Percentiles rank a stretch among this genome's conserved stretches.
Evolutionary conservation across 2,113 vertebrate species (phyloP).

Genomic region (Grus americana): DNA sequence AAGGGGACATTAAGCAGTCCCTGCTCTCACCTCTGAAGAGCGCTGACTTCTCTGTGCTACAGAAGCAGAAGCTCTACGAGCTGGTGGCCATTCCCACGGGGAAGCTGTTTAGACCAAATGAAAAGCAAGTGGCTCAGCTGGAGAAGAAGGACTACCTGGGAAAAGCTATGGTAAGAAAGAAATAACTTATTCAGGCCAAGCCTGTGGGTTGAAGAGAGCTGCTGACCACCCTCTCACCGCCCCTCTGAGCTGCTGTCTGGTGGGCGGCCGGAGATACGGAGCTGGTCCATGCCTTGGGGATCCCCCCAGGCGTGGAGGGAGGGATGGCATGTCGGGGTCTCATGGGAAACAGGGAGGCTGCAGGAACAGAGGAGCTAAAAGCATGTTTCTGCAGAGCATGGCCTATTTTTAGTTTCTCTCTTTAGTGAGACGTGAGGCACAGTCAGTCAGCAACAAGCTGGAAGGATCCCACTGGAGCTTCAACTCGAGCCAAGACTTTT

Average conservation of each 20-base stretch:
- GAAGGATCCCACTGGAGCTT: not conserved
- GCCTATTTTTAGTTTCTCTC: not conserved
- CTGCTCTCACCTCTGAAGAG: not conserved
- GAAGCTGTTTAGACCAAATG: slow-evolving; percentile 89
- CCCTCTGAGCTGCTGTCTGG: not conserved
- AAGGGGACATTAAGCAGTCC: not conserved
- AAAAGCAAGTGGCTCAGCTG: slow-evolving; percentile 92
- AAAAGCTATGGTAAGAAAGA: slow-evolving; percentile 86
- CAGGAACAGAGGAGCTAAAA: not conserved
- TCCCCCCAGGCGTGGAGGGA: not conserved
- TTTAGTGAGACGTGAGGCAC: not conserved
- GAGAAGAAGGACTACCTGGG: slow-evolving; percentile 97
- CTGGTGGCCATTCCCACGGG: slow-evolving; percentile 79
- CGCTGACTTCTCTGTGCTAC: not conserved
- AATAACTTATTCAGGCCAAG: not conserved
- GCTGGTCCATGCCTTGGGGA: not conserved
- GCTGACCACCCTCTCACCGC: not conserved
- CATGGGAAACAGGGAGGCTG: not conserved
- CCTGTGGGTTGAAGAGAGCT: not conserved
- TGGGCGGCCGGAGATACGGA: not conserved
- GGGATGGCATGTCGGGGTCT: not conserved
- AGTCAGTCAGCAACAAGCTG: not conserved
- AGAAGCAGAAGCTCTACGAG: slow-evolving; percentile 90
- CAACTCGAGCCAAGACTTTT: not conserved
- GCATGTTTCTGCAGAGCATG: not conserved